Base-by-base conservation (phyloP, 2,797 vertebrate genomes). In the Smutsia gigantea region DNA sequence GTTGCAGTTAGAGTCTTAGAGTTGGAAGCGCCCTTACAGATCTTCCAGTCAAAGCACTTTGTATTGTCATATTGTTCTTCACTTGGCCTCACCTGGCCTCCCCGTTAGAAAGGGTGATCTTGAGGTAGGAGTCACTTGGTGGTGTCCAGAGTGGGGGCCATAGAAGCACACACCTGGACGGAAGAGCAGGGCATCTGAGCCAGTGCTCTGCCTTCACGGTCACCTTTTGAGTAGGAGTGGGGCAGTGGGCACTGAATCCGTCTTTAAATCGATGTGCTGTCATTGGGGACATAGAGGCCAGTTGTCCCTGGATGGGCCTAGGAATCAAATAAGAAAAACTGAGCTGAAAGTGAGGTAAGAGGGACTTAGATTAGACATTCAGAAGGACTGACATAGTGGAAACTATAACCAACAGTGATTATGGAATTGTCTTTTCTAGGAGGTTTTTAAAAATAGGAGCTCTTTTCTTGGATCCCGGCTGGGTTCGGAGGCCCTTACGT, bases 371-470 rank as follows among this genome's bases (percentile, higher is more conserved):
- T 87, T 91, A 91, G 83, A 93, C n/a, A 37, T 29, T 27, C 53
- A 51, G 63, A 92, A 95, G 90, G 86, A 95, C n/a, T 71, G 79
- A 69, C 74, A 31, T 46, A 53, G 53, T 49, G 79, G 46, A 90
- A 96, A 74, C 93, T 42, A 51, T 19, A 93, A 88, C n/a, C 19
- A 82, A 51, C n/a, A 61, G 46, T 64, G 79, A 68, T 82, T 82
- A 51, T 77, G 31, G 63, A 81, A 69, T 66, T 95, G 57, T 75
- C 68, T 88, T 92, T 55, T 92, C 51, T 11, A 14, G 75, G 74
- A 97, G 66, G 27, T 39, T 93, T 96, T 95, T 88, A 87, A 94
- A 96, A 92, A 49, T 55, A 87, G 55, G 12, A 92, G 81, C 55
- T 29, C 13, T 84, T 69, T 88, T 89, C 51, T 89, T 75, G 37